phyloP scores from a whole-genome alignment of 2,888 invertebrate genomes.

The Tinea semifulvella region DNA sequence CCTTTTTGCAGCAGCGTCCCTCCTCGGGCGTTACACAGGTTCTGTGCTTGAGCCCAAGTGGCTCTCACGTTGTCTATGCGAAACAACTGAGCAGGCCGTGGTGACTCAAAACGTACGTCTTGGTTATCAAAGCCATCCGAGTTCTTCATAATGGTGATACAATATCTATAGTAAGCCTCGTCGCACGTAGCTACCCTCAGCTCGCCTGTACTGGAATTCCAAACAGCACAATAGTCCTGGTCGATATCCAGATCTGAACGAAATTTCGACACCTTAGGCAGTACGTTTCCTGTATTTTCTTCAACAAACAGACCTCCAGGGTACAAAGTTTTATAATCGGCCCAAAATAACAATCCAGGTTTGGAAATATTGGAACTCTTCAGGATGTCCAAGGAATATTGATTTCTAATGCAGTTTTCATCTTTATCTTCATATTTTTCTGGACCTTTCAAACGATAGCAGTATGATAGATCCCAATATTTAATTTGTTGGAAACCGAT shows the following conservation, averaged over 20 bases:
- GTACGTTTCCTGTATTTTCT: conserved; percentile 38
- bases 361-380: neutral
- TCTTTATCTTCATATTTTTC: conserved; percentile 44
- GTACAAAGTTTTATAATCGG: conserved; percentile 47
- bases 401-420: conserved; percentile 44
- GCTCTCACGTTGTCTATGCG: conserved; percentile 31
- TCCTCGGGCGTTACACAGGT: conserved; percentile 34
- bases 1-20: conserved; percentile 44
- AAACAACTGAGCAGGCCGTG: neutral
- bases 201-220: conserved; percentile 29
- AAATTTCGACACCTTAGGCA: conserved; percentile 23
- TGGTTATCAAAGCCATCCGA: neutral
- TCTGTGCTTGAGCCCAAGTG: conserved; percentile 44
- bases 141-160: conserved; percentile 26
- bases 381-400: conserved; percentile 28
- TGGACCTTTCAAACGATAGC: conserved; percentile 46
- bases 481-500: neutral
- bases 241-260: conserved; percentile 19
- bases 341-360: conserved; percentile 36
- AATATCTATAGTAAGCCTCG: conserved; percentile 44
- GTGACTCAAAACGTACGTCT: neutral
- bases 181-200: conserved; percentile 40
- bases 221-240: conserved; percentile 42
- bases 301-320: conserved; percentile 52
- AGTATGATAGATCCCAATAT: conserved; percentile 27